Base-by-base conservation (phyloP, 1,140 invertebrate genomes). In the Rhopalosiphum maidis region DNA sequence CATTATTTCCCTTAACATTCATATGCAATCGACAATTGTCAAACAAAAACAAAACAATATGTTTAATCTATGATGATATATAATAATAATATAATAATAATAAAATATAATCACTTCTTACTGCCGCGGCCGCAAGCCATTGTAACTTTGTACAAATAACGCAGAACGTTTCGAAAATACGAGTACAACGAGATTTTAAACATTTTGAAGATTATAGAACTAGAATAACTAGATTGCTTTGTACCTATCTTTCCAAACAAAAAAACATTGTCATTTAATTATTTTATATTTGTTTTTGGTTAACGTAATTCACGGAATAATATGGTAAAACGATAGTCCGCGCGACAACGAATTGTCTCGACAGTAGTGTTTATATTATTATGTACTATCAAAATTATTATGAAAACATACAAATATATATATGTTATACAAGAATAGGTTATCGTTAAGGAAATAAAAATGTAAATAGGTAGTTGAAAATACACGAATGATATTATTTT, bases 401-500 rank as follows among this genome's bases (percentile, higher is more conserved):
- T 89, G 87, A 89, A 89, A 89, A 89, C 51, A 89, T 89, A 11
- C 5, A 55, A 89, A 89, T 89, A 15, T 55, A 25, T 3, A 37
- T 4, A 37, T 35, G 87, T 55, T 55, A 18, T 77, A 55, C n/a
- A 55, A 54, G n/a, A 89, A 89, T 89, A 55, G 8, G 87, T 89
- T 89, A 54, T 54, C 51, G 35, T 41, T 55, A n/a, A 89, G 87
- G 87, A 89, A 89, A 55, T 89, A 54, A 55, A 89, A 89, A 89
- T 54, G 35, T 37, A 37, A 89, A 55, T 54, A 89, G 87, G 18
- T 89, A 55, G 87, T 55, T 55, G 51, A 35, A 89, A 55, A 55
- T 55, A 55, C 11, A 55, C 48, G 8, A 55, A 37, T 89, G 25
- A 51, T 48, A 48, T 48, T 88, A 88, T 88, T 55, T 89, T 35